These are phyloP conservation scores for Parazoanthus swiftii DNA, from an alignment of 92 coral and sea anemone species.

Conservation along the genomic window DNA sequence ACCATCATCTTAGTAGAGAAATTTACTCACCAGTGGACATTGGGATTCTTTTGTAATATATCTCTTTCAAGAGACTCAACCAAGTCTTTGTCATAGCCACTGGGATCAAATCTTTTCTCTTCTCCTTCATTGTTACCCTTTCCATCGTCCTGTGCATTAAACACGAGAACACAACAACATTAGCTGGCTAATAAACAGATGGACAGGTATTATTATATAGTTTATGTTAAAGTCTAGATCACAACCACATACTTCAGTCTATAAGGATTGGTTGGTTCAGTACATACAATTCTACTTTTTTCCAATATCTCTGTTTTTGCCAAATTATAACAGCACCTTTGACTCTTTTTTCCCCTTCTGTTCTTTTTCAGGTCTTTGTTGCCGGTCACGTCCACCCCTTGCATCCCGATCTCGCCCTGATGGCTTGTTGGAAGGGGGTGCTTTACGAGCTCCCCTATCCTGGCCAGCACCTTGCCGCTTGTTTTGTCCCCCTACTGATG, in stretches of 20 bases:
- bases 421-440: constrained; percentile 70
- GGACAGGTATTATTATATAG: too few relatives aligned
- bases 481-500: constrained; percentile 62
- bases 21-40: constrained; percentile 91
- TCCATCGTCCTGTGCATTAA: constrained; percentile 45
- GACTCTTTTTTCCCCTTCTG: constrained; percentile 82
- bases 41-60: constrained; percentile 93
- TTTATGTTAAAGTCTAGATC: too few relatives aligned
- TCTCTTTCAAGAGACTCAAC: constrained; percentile 96
- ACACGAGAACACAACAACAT: background rate
- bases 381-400: constrained; percentile 61
- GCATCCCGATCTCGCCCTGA: constrained; percentile 65
- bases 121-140: constrained; percentile 59
- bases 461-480: constrained; percentile 73
- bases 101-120: constrained; percentile 93
- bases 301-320: background rate
- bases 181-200: too few relatives aligned
- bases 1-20: too few relatives aligned
- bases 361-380: constrained; percentile 66
- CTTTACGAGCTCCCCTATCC: constrained; percentile 77
- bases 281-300: background rate
- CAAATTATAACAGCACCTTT: constrained; percentile 19
- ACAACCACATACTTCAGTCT: background rate
- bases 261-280: background rate
- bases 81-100: constrained; percentile 94